Evolutionary conservation across 2,888 invertebrate species (phyloP), one percentile per base, ranked within the genome.

Genomic region (Drosophila mulleri): DNA sequence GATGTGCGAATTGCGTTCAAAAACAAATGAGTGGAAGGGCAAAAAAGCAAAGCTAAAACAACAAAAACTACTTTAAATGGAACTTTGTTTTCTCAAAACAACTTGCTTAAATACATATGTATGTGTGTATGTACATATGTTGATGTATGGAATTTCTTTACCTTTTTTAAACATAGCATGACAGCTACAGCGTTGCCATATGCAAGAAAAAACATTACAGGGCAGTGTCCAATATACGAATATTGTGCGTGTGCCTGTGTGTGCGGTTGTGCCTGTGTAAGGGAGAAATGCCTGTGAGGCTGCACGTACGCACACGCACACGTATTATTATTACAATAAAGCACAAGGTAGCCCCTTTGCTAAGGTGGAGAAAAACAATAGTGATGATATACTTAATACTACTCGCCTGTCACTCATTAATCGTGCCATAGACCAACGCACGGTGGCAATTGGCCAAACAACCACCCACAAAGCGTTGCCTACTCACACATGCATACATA

Each of bases 1-100:
- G 86, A 85, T 85, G 76, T 82, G 83, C 83, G 72, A 85, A 83
- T 73, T 71, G 67, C 68, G 74, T 72, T 78, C 47, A 75, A 85
- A 78, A 81, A 80, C 83, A 83, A 83, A 77, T 64, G 73, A 75
- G 52, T 72, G 72, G 70, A 79, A 82, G 86, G 79, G 75, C 82
- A 75, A 72, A 78, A 82, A 78, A 78, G 53, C 45, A 70, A 75
- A 64, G 18, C 62, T 35, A 67, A 65, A 42, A 26, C 39, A 56
- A 56, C 59, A 78, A 62, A 77, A 80, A 73, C 67, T 72, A 73
- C 59, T 67, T 63, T 74, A 69, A 52, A 64, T 60, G 57, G 47
- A 58, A 71, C 60, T 61, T 67, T 72, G 66, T 69, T 82, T 78
- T 67, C 57, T 32, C 18, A 48, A 42, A 66, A 66, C 37, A 65